Conservation (phyloP, 2,113 vertebrate genomes). For the Hassar affinis region DNA sequence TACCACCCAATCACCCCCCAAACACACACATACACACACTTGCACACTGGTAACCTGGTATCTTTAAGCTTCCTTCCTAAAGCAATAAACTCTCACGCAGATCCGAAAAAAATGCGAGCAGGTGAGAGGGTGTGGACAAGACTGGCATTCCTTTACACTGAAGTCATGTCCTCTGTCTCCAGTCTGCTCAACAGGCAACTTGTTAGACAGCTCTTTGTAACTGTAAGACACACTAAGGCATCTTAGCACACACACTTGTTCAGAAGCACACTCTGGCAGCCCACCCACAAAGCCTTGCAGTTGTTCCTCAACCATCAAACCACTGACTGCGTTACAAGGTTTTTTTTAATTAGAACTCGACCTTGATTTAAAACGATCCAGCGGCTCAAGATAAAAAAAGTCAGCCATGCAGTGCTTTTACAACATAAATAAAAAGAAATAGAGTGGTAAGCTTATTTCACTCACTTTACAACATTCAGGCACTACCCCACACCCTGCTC, state of each 20-base stretch:
- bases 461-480: not conserved
- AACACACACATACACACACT: constrained; percentile 13
- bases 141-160: constrained; percentile 50
- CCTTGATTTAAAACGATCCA: not conserved
- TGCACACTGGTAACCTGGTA: constrained; percentile 34
- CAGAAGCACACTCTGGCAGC: constrained; percentile 39
- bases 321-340: constrained; percentile 17
- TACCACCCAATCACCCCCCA: no score
- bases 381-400: not conserved
- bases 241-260: constrained; percentile 43
- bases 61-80: constrained; percentile 53
- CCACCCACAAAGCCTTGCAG: constrained; percentile 52
- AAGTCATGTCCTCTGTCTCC: constrained; percentile 48
- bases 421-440: constrained; percentile 18
- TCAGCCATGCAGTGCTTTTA: not conserved
- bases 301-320: constrained; percentile 42
- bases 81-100: constrained; percentile 48
- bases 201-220: constrained; percentile 47
- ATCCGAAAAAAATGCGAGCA: constrained; percentile 53
- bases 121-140: constrained; percentile 57
- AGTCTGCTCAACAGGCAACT: constrained; percentile 30
- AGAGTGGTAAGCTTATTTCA: not conserved
- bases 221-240: constrained; percentile 32
- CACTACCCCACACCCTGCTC: constrained; percentile 15
- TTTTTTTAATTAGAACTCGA: constrained; percentile 25